Base-by-base conservation (phyloP, 2,797 vertebrate species). In the Muraenolepis orangiensis region DNA sequence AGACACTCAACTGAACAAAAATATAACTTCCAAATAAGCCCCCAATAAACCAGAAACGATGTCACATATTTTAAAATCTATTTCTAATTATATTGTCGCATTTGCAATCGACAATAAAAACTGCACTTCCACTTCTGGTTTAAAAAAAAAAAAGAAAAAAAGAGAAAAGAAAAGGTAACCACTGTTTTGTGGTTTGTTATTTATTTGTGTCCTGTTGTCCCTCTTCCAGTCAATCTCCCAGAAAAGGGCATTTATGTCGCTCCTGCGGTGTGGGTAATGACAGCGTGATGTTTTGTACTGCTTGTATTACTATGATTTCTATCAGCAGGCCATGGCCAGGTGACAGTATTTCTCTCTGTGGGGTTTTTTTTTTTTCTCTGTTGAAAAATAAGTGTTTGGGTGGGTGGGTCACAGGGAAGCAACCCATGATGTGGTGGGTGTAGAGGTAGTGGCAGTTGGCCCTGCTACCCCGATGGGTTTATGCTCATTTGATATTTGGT, bases 251-350 rank as follows among this genome's bases (percentile, higher is more conserved):
- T 57, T 57, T 11, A 57, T 8, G 51, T n/a, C 0, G n/a, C 51
- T n/a, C 51, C 51, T 23, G 51, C 16, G 18, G 51, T 23, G 51
- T n/a, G 7, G 51, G 51, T 57, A 57, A 57, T 29, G 20, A 71
- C 38, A 29, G 28, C 40, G 5, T 40, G 38, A 46, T 71, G 70
- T 79, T 75, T 74, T 80, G 72, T 67, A 66, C 72, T 61, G 71
- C 82, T 81, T 82, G 76, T 82, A 70, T 78, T 79, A 74, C 73
- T 66, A 40, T 64, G 77, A 82, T 81, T 85, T 81, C 80, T 83
- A 80, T 87, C 84, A 81, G 34, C 31, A 73, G 76, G 46, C 38
- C 29, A 61, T 71, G 57, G 70, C 72, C 82, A 78, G 77, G 80
- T 23, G 11, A n/a, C 51, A 57, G 51, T 57, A n/a, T 23, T 57